Evolutionary conservation across 2,797 vertebrate species (phyloP), one percentile per base, ranked within the genome.

Genomic region (Bradypodion pumilum): DNA sequence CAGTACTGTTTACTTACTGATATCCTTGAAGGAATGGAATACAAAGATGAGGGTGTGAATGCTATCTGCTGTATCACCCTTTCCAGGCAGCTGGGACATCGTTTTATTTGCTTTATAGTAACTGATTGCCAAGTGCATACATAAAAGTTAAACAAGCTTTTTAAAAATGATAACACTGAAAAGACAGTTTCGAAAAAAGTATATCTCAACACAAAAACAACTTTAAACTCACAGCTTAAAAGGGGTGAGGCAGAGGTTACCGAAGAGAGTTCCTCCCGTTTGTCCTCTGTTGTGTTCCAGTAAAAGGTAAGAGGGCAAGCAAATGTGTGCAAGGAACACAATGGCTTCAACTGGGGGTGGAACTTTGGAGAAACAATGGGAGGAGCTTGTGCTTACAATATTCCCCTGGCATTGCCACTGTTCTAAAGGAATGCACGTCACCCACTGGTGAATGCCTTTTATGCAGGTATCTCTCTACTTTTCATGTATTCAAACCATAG

Each of bases 101-200:
- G 87, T 92, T 92, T 88, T 96, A 95, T 96, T 97, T 97, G 92
- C 94, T 95, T 94, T 94, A 92, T 91, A 93, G 95, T 96, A 95
- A 96, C 91, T 95, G 88, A 92, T 91, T 89, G 90, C 89, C 93
- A 95, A 91, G 93, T 93, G 92, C 94, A 94, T 92, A 91, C 91
- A 94, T 91, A 93, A 94, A 94, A 94, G 92, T 93, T 94, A 95
- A 96, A 96, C 91, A 95, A 77, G 19, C 92, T 94, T 92, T 92
- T 92, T 89, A 87, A 91, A 94, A 62, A 85, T 90, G 91, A 95
- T 92, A 96, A 94, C 89, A 91, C 89, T 91, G 90, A 94, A 94
- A 95, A 96, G 94, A 96, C 94, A 96, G 94, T 95, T 96, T 89
- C 93, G 90, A 90, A 90, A 83, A 89, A 91, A 56, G 74, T 46